Base-by-base conservation (phyloP, 1,140 invertebrate genomes). In the Formica selysi region DNA sequence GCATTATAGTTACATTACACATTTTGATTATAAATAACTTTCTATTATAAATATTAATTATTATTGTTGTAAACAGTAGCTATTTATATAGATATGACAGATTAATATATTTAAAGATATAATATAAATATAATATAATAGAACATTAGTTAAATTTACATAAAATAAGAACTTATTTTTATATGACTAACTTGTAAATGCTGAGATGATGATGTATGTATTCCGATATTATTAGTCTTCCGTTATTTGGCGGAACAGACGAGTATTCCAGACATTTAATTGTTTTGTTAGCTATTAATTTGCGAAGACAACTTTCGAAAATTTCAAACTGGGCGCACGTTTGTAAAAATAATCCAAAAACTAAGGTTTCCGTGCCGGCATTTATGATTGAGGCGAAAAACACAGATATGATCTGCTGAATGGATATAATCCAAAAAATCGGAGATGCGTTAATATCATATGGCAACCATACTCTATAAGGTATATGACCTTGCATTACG, bases 161-260 rank as follows among this genome's bases (percentile, higher is more conserved):
- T n/a, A n/a, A 16, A 54, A 76, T 19, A 44, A 76, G n/a, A 54
- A 54, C 6, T 54, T 10, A 70, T 54, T 62, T 51, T 51, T 51
- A 51, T 51, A 3, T 6, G 7, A 59, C 62, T 85, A 78, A 85
- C 83, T 65, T 65, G 44, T 76, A 85, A 76, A 85, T 85, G 13
- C 10, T 32, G 61, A 85, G 41, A 2, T 85, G 83, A 67, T 85
- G 62, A 61, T 54, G 2, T 54, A 85, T 29, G 19, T 29, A 65
- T 48, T 78, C 26, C 26, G 83, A 85, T 41, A 85, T 59, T n/a
- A 26, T 64, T 4, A 22, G 0, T 22, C 61, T 81, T 22, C 41
- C 6, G n/a, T 54, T 54, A 32, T 44, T 29, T 70, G 36, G 13
- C 22, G 22, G 29, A n/a, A 16, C 16, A 57, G 44, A 22, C 2